These are phyloP conservation scores for Catharus fuscescens DNA, from an alignment of 2,113 vertebrate genomes.

Conservation along the genomic window DNA sequence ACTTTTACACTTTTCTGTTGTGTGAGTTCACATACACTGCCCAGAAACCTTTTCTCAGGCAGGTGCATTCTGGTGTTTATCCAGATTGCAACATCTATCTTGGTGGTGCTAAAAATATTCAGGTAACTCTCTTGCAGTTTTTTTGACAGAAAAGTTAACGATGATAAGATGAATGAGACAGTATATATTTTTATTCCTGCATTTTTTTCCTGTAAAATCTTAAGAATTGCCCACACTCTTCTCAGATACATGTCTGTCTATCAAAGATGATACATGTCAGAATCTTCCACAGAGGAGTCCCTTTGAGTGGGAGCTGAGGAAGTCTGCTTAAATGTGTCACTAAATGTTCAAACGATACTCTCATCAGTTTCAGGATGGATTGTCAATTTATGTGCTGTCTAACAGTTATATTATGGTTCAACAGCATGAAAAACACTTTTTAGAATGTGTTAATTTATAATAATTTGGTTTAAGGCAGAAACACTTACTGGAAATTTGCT, in stretches of 20 bases:
- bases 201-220: background rate
- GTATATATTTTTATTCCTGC: background rate
- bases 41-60: background rate
- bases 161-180: background rate
- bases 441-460: constrained; percentile 3
- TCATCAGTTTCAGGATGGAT: background rate
- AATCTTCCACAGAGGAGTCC: background rate
- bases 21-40: background rate
- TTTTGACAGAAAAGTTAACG: background rate
- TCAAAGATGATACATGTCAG: background rate
- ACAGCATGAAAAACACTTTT: background rate
- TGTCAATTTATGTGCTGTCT: constrained; percentile 13
- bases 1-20: background rate
- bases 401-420: background rate
- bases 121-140: background rate
- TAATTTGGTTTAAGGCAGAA: constrained; percentile 27
- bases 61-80: background rate
- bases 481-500: constrained; percentile 20
- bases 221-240: background rate
- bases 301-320: constrained; percentile 45
- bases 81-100: background rate
- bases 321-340: constrained; percentile 18
- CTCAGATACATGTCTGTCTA: background rate
- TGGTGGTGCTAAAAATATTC: background rate
- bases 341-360: background rate